A percentile compares a stretch with the other conserved stretches of the same genome.
Evolutionary conservation across 2,888 invertebrate species (phyloP).

Genomic region (Perithous albicinctus): DNA sequence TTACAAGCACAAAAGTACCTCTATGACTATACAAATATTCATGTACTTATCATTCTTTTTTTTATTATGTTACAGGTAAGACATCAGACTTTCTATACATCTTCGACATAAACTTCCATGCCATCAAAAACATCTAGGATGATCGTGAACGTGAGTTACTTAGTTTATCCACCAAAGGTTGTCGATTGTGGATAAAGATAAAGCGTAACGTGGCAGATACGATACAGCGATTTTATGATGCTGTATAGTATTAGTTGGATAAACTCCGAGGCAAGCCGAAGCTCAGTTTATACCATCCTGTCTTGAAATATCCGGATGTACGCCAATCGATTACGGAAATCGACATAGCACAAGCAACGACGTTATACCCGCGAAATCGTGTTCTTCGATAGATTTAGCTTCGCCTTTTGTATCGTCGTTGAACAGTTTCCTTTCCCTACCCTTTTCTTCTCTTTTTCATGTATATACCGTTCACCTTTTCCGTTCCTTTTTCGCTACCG

Average conservation of each 20-base stretch:
- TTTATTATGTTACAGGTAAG: constrained; percentile 58
- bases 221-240: not conserved
- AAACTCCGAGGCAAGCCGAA: not conserved
- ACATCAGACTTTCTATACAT: not conserved
- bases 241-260: not conserved
- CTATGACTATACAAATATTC: not conserved
- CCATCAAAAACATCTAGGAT: not conserved
- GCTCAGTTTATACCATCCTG: constrained; percentile 26
- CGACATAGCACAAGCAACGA: constrained; percentile 9
- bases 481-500: not conserved
- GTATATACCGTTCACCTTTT: constrained; percentile 14
- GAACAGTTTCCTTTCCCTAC: not conserved
- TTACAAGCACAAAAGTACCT: not conserved
- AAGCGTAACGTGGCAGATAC: not conserved
- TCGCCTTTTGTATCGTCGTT: not conserved
- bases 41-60: constrained; percentile 6
- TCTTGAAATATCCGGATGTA: constrained; percentile 49
- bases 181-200: constrained; percentile 6
- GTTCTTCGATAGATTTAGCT: constrained; percentile 25
- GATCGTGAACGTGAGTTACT: constrained; percentile 6
- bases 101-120: not conserved
- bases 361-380: not conserved
- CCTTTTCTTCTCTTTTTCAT: constrained; percentile 6
- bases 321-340: constrained; percentile 43
- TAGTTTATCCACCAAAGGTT: not conserved